Evolutionary conservation across 2,888 invertebrate genomes (phyloP).

Genomic region (Epirrhoe alternata): DNA sequence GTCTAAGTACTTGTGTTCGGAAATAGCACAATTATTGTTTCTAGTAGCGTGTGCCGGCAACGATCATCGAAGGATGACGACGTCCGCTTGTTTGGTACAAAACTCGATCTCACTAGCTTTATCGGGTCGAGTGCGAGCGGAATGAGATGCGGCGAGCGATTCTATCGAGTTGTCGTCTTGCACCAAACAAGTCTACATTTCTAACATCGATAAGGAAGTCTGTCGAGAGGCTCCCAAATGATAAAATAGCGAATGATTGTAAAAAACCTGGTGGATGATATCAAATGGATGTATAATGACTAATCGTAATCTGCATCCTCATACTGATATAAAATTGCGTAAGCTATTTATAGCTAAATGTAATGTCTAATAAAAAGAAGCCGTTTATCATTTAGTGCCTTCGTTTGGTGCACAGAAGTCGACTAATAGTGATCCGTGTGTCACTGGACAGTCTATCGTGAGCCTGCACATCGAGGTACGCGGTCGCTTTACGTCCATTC

Average conservation of each 20-base stretch:
- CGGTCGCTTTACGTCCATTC: conserved; percentile 34
- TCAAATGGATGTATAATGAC: conserved; percentile 52
- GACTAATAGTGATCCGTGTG: conserved; percentile 67
- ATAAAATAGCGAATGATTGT: conserved; percentile 76
- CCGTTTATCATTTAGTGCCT: conserved; percentile 84
- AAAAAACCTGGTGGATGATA: conserved; percentile 60
- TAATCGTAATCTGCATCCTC: conserved; percentile 65
- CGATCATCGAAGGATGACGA: conserved; percentile 55
- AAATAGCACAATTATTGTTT: conserved; percentile 62
- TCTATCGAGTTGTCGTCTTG: conserved; percentile 44
- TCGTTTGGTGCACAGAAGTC: conserved; percentile 72
- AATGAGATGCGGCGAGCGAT: conserved; percentile 38
- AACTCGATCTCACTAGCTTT: conserved; percentile 35
- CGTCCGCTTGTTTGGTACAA: conserved; percentile 55
- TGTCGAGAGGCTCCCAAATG: conserved; percentile 79
- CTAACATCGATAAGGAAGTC: conserved; percentile 78
- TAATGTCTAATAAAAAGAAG: conserved; percentile 63
- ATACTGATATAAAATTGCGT: conserved; percentile 66
- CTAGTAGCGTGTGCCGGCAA: conserved; percentile 64
- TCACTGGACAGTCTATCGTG: conserved; percentile 55
- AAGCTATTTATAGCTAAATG: conserved; percentile 62
- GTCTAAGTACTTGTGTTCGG: conserved; percentile 76
- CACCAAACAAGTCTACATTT: conserved; percentile 61
- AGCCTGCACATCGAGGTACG: conserved; percentile 43
- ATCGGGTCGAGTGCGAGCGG: conserved; percentile 11